Base-by-base conservation (phyloP, 1,140 invertebrate species). In the Eumaeus atala region DNA sequence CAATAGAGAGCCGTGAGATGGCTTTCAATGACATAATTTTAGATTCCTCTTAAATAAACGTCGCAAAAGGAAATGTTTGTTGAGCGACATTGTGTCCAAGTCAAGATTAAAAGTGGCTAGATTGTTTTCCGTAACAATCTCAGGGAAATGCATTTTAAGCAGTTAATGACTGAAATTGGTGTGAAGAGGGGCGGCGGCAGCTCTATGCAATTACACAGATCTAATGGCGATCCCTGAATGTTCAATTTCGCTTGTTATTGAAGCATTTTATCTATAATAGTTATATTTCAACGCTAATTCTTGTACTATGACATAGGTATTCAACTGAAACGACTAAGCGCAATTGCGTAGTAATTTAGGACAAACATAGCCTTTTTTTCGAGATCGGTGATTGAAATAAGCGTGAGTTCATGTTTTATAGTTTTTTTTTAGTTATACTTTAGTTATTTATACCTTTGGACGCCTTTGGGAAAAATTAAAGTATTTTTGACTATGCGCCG, bases 131-230 rank as follows among this genome's bases (percentile, higher is more conserved):
- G 65, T 69, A 73, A 77, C 72, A 77, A 77, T 75, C 67, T 69
- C 59, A 64, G 70, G 67, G 66, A 75, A 77, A 81, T 72, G 74
- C 74, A 74, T 80, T 79, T 77, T 76, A 67, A 74, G 77, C 69
- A 72, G 66, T 79, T 74, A 81, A 74, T 77, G 74, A 68, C 64
- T 65, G 75, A 83, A 83, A 80, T 75, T 76, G 70, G 74, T 68
- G 70, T 65, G 71, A 70, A 72, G 70, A 69, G 73, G 59, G 56
- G 64, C 72, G 67, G 67, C 70, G 75, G 73, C 73, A 73, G 68
- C 70, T 65, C 66, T 57, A 51, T 65, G 75, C 75, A 78, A 80
- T 83, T 79, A 83, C 79, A 72, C 78, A 77, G 71, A 74, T 66
- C 67, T 70, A 70, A 74, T 68, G 58, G 66, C 66, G 44, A 62